phyloP scores from a whole-genome alignment of 2,888 invertebrate genomes.

The Sylvicola cinctus region DNA sequence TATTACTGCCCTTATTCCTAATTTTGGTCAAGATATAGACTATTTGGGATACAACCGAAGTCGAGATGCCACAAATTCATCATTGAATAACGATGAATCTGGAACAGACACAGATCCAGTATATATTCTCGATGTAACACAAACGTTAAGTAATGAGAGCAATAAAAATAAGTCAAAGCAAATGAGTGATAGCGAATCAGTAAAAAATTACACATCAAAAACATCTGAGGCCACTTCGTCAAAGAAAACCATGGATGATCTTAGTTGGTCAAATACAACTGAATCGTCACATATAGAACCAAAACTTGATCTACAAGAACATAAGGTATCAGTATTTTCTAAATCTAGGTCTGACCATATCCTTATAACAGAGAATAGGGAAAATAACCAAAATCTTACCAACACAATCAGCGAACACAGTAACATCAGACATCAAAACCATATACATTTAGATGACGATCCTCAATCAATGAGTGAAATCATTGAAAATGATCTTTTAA shows the following conservation, averaged over 20 bases:
- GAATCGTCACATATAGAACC: not conserved
- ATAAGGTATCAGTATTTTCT: not conserved
- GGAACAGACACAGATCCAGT: slow-evolving; percentile 16
- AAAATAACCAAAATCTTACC: slow-evolving; percentile 8
- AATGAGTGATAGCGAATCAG: slow-evolving; percentile 6
- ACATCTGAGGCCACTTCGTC: not conserved
- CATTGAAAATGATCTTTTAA: slow-evolving; percentile 9
- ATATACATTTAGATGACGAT: too few relatives aligned
- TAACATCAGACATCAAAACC: too few relatives aligned
- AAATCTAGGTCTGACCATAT: slow-evolving; percentile 7
- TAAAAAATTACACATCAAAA: not conserved
- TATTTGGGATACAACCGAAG: slow-evolving; percentile 27
- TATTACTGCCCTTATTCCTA: slow-evolving; percentile 35
- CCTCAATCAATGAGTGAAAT: too few relatives aligned
- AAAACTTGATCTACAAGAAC: not conserved
- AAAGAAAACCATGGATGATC: not conserved
- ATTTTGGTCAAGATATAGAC: slow-evolving; percentile 37
- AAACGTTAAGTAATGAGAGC: not conserved
- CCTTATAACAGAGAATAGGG: slow-evolving; percentile 6
- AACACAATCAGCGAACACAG: slow-evolving; percentile 5
- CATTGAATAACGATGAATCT: slow-evolving; percentile 28
- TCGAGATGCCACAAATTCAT: slow-evolving; percentile 32
- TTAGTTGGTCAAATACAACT: not conserved
- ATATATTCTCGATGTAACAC: slow-evolving; percentile 1
- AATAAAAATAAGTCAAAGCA: slow-evolving; percentile 4